Evolutionary conservation across 2,113 vertebrate genomes (phyloP).

Genomic region (Festucalex cinctus): DNA sequence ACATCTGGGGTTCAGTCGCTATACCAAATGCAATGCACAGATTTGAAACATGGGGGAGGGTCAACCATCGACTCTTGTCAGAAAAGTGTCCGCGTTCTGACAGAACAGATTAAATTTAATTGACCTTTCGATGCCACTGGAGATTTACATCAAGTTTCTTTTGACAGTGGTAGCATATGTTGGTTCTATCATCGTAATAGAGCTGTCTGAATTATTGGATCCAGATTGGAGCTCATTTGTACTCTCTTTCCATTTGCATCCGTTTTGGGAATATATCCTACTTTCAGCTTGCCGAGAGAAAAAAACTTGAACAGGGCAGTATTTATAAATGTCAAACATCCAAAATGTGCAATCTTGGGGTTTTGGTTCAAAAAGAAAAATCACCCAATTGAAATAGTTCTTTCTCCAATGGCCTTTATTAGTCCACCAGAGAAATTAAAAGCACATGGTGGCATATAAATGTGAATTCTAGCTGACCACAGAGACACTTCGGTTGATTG

Average conservation of each 20-base stretch:
- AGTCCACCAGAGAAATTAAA: constrained; percentile 62
- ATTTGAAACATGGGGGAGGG: neutral
- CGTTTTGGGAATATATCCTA: constrained; percentile 1
- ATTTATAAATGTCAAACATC: constrained; percentile 70
- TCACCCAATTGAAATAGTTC: constrained; percentile 52
- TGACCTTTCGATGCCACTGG: neutral
- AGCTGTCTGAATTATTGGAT: constrained; percentile 5
- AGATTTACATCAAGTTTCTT: neutral
- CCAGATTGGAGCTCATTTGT: neutral
- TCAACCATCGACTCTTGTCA: neutral
- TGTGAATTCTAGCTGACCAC: constrained; percentile 58
- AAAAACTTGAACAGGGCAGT: constrained; percentile 59
- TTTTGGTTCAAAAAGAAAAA: constrained; percentile 25
- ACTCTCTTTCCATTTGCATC: neutral
- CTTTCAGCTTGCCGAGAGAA: neutral
- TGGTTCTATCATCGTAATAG: neutral
- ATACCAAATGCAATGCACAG: neutral
- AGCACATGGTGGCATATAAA: constrained; percentile 65
- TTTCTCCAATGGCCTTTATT: constrained; percentile 65
- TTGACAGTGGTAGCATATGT: constrained; percentile 1
- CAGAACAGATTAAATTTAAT: constrained; percentile 5
- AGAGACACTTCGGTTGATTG: constrained; percentile 60
- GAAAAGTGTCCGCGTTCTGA: constrained; percentile 1
- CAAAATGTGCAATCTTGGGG: constrained; percentile 33
- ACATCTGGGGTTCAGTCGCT: neutral